phyloP scores from a whole-genome alignment of 2,113 vertebrate genomes.

The Sciurus niger region DNA sequence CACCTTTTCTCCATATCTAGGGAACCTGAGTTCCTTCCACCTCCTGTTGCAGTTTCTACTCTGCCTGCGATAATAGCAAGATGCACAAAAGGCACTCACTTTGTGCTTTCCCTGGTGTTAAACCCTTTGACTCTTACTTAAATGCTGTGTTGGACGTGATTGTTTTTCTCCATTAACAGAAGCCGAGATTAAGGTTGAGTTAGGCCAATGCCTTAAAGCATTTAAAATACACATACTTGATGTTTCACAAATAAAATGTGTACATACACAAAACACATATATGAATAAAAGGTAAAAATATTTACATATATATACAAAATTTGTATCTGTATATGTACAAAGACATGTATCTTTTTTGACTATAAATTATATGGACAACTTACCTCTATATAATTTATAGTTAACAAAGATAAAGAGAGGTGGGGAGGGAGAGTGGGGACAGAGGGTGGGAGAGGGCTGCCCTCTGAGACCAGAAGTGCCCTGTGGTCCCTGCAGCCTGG shows the following conservation, averaged over 20 bases:
- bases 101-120: accelerated
- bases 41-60: background rate
- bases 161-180: background rate
- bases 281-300: too few species aligned
- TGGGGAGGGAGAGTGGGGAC: too few species aligned
- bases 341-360: too few species aligned
- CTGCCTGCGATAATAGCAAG: background rate
- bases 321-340: too few species aligned
- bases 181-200: background rate
- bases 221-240: too few species aligned
- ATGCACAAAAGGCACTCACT: too few species aligned
- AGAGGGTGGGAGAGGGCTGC: too few species aligned
- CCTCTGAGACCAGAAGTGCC: background rate
- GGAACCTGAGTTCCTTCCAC: accelerated
- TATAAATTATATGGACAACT: too few species aligned
- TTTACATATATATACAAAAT: too few species aligned
- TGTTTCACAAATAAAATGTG: background rate
- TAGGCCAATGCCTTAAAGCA: background rate
- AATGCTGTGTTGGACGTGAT: background rate
- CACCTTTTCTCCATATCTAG: background rate
- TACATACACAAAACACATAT: accelerated
- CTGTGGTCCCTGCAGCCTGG: too few species aligned
- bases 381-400: background rate
- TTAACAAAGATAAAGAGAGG: too few species aligned
- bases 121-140: background rate